Conservation (phyloP, 2,888 invertebrate genomes). For the Calliscelio sp. region DNA sequence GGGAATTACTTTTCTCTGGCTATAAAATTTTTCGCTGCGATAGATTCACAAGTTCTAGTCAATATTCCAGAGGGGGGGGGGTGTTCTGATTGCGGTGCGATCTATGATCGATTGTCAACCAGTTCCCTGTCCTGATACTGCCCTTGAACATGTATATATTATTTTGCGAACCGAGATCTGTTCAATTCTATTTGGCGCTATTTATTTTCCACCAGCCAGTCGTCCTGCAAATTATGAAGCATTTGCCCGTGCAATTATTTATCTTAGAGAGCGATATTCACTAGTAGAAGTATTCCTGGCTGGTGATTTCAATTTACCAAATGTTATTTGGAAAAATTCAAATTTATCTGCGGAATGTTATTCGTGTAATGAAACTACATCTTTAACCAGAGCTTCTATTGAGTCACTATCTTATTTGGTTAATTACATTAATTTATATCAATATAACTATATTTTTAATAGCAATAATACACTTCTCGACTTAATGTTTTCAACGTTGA, state of each 20-base stretch:
- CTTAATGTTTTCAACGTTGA: slow-evolving; percentile 2
- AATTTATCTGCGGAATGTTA: background rate
- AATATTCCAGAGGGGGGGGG: background rate
- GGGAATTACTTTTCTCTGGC: slow-evolving; percentile 1
- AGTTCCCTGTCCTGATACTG: background rate
- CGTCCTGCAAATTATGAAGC: background rate
- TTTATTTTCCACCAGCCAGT: slow-evolving; percentile 12
- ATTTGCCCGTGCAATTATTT: background rate
- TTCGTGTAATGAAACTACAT: background rate
- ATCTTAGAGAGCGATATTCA: background rate
- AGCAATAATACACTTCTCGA: background rate
- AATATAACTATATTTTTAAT: slow-evolving; percentile 1
- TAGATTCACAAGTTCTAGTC: background rate
- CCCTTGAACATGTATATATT: slow-evolving; percentile 10
- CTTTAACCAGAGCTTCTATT: background rate
- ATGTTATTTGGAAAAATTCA: slow-evolving; percentile 9
- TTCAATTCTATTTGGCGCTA: background rate
- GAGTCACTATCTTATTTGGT: background rate
- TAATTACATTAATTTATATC: slow-evolving; percentile 4
- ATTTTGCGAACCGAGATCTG: background rate
- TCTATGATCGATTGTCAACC: background rate
- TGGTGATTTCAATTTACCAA: slow-evolving; percentile 13
- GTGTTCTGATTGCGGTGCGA: background rate
- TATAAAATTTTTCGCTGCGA: slow-evolving; percentile 10
- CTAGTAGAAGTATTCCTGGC: background rate